A percentile compares a stretch with the other conserved stretches of the same genome.
Evolutionary conservation across 2,113 vertebrate species (phyloP).

Genomic region (Heterotilapia buettikoferi): DNA sequence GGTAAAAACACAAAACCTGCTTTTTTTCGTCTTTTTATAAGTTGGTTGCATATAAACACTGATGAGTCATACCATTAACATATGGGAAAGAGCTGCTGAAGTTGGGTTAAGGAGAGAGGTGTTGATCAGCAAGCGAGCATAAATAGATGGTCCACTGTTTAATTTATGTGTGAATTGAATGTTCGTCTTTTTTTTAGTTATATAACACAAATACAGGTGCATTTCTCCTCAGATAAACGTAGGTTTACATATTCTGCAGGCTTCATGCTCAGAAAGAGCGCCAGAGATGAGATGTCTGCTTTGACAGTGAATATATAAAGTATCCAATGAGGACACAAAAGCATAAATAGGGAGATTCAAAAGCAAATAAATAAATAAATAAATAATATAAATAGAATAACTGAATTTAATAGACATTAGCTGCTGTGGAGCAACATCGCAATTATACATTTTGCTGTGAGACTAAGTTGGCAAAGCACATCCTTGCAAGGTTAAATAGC

Average conservation of each 20-base stretch:
- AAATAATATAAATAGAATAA: neutral
- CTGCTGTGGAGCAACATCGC: neutral
- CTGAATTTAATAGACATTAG: neutral
- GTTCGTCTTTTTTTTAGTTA: neutral
- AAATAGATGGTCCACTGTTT: neutral
- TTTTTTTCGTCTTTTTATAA: neutral
- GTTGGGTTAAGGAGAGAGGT: neutral
- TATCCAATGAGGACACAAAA: neutral
- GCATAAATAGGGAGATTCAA: neutral
- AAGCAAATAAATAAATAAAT: neutral
- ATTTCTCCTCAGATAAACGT: neutral
- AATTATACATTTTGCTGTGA: neutral
- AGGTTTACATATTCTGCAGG: neutral
- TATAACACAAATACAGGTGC: neutral
- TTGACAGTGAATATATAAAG: neutral
- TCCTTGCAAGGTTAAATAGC: neutral
- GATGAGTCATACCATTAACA: neutral
- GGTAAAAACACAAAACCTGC: neutral
- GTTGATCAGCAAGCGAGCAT: neutral
- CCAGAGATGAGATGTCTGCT: neutral
- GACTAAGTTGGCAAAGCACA: neutral
- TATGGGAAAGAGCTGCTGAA: neutral
- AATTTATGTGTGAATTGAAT: neutral
- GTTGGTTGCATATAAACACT: neutral
- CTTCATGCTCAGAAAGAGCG: neutral